phyloP scores from a whole-genome alignment of 1,140 invertebrate genomes.

The Phenacoccus solenopsis region DNA sequence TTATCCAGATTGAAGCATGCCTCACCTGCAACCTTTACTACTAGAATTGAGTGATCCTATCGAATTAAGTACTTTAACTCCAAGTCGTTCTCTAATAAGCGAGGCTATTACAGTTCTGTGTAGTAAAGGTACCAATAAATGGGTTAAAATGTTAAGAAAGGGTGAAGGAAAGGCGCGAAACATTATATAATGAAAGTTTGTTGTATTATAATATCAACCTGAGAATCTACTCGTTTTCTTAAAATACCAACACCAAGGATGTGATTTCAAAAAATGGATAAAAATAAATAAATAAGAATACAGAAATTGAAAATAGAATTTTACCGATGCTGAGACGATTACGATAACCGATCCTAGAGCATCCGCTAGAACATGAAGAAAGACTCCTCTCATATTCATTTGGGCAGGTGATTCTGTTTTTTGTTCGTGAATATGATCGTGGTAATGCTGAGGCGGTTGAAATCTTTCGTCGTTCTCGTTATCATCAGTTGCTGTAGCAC shows the following conservation, averaged over 20 bases:
- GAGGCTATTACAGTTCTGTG: not conserved
- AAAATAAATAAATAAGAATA: not conserved
- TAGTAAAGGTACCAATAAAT: no score
- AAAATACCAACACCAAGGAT: not conserved
- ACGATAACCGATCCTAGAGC: conserved; percentile 94
- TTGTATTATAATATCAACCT: no score
- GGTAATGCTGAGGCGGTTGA: conserved; percentile 35
- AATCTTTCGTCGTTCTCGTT: conserved; percentile 69
- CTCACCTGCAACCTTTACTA: conserved; percentile 27
- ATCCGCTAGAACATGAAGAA: conserved; percentile 93
- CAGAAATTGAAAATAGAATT: no score
- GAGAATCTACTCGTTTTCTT: no score
- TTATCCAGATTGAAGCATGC: conserved; percentile 28
- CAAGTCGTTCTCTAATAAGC: not conserved
- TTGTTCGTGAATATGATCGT: conserved; percentile 44
- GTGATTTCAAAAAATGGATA: not conserved
- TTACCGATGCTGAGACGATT: conserved; percentile 72
- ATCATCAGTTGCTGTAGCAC: conserved; percentile 46
- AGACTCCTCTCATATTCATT: conserved; percentile 96
- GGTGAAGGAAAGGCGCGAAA: no score
- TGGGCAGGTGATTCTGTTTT: conserved; percentile 43
- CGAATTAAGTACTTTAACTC: conserved; percentile 21
- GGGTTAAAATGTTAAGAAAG: no score
- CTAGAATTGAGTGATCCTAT: conserved; percentile 25
- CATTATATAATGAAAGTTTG: no score